phyloP scores from a whole-genome alignment of 1,140 invertebrate species.

The Drosophila paulistorum region DNA sequence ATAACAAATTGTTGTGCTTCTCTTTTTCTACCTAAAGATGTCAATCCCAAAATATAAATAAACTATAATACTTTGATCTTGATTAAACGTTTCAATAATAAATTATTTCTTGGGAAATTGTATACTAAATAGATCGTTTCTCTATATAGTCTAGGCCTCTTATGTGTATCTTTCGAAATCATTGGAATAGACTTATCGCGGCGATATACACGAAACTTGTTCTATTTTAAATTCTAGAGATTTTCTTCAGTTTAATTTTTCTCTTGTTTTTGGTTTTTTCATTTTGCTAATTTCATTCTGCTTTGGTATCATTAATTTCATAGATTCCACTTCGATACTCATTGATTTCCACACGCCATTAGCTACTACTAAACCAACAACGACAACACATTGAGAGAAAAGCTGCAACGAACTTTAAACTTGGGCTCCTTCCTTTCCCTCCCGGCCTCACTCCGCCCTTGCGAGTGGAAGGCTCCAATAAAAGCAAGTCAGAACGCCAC shows the following conservation, averaged over 20 bases:
- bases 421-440: not conserved
- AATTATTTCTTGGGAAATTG: too few species aligned
- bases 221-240: not conserved
- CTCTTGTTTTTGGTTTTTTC: not conserved
- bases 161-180: too few species aligned
- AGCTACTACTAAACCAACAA: conserved; percentile 18
- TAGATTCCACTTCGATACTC: conserved; percentile 35
- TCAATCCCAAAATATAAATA: too few species aligned
- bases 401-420: conserved; percentile 28
- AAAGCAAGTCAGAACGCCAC: conserved; percentile 31
- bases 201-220: not conserved
- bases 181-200: too few species aligned
- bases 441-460: too few species aligned
- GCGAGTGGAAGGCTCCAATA: too few species aligned
- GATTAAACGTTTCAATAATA: too few species aligned
- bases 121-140: too few species aligned
- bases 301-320: conserved; percentile 14
- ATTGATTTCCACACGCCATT: conserved; percentile 52
- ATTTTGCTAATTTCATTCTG: conserved; percentile 4
- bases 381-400: not conserved
- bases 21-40: too few species aligned
- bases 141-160: too few species aligned
- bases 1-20: too few species aligned
- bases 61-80: too few species aligned
- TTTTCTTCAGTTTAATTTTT: not conserved